Evolutionary conservation across 2,113 vertebrate species (phyloP).

Genomic region (Chrysochloris asiatica): DNA sequence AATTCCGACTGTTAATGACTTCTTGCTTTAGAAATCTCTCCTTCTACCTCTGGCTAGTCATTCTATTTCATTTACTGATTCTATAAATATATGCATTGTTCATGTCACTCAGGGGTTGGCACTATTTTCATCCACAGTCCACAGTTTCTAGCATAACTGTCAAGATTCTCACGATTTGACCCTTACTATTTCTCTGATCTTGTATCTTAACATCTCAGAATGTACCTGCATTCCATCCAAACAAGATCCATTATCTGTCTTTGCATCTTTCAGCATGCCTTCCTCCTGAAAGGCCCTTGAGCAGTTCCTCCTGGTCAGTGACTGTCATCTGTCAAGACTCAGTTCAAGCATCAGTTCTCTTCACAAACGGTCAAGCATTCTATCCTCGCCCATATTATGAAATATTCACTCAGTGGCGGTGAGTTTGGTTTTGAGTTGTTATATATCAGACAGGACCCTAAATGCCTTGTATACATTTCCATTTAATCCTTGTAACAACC

Average conservation of each 20-base stretch:
- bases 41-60: not conserved
- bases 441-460: not conserved
- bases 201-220: not conserved
- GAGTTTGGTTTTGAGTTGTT: too few species aligned
- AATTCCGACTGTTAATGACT: not conserved
- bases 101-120: not conserved
- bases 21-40: not conserved
- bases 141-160: not conserved
- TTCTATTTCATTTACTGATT: constrained; percentile 17
- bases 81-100: not conserved
- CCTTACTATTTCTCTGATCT: not conserved
- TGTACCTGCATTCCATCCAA: not conserved
- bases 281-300: not conserved
- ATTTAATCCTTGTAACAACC: not conserved
- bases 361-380: not conserved
- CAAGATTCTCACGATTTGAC: not conserved
- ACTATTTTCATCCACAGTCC: not conserved
- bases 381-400: not conserved
- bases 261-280: not conserved
- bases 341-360: not conserved
- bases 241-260: not conserved
- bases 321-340: too few species aligned
- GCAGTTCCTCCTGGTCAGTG: not conserved
- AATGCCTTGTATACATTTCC: not conserved
- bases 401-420: not conserved